phyloP scores from a whole-genome alignment of 2,113 vertebrate genomes.

The Brachyistius frenatus region DNA sequence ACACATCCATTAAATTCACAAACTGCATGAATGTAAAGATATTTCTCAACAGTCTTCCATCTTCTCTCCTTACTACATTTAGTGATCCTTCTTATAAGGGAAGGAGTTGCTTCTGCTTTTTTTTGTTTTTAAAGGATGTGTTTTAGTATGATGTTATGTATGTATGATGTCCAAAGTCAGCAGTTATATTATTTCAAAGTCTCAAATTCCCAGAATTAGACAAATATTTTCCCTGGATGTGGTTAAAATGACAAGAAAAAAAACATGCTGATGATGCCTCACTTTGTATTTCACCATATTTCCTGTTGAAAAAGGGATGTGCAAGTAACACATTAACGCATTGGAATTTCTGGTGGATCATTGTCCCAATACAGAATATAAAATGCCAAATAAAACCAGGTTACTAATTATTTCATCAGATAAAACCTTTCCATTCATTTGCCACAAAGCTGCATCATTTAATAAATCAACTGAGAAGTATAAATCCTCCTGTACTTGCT shows the following conservation, averaged over 20 bases:
- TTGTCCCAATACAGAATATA: neutral
- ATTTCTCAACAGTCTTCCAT: conserved; percentile 2
- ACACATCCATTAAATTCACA: neutral
- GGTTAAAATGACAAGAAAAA: no score
- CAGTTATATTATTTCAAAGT: neutral
- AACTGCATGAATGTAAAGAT: neutral
- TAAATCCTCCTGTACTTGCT: neutral
- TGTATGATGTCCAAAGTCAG: neutral
- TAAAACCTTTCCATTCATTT: neutral
- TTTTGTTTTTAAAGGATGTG: neutral
- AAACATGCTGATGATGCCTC: no score
- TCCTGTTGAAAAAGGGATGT: no score
- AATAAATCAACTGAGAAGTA: neutral
- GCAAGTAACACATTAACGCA: no score
- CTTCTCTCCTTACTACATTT: neutral
- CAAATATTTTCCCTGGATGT: no score
- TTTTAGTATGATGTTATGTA: conserved; percentile 3
- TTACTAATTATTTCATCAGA: neutral
- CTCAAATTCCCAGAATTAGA: neutral
- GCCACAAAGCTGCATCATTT: no score
- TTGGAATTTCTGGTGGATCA: no score
- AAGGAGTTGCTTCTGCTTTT: conserved; percentile 1
- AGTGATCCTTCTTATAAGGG: neutral
- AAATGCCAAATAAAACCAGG: neutral
- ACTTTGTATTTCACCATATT: no score